Evolutionary conservation across 2,797 vertebrate species (phyloP).

Genomic region (Hapalemur alaotrensis): DNA sequence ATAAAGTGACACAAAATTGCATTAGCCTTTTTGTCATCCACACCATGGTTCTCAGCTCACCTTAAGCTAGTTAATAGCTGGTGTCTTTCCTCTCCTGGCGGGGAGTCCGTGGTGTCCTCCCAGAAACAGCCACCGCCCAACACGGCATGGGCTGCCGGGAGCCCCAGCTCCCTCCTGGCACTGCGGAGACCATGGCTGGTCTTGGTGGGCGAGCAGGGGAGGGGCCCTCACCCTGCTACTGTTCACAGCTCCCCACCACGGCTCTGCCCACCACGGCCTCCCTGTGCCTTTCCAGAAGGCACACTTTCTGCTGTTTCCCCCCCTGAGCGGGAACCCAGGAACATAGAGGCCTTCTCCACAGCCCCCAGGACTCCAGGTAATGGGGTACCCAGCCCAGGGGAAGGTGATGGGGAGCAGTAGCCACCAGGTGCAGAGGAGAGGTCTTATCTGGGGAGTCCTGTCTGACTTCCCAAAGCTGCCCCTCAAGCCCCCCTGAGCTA

Average conservation of each 20-base stretch:
- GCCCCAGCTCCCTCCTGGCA: not conserved
- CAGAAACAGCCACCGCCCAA: not conserved
- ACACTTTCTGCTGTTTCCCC: not conserved
- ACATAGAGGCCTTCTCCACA: not conserved
- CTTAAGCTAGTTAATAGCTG: not conserved
- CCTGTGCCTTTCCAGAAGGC: not conserved
- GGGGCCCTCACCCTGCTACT: rapidly evolving
- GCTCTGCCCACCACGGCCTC: not conserved
- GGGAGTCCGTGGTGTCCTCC: not conserved
- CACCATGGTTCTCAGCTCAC: not conserved
- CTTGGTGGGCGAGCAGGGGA: not conserved
- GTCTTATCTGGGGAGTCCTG: not conserved
- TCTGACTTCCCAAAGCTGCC: constrained; percentile 33
- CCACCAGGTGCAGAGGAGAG: not conserved
- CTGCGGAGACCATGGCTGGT: not conserved
- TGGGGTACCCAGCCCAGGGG: not conserved
- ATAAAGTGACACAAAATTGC: not conserved
- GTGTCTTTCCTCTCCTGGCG: not conserved
- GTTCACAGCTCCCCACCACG: not conserved
- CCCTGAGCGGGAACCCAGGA: not conserved
- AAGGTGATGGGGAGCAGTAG: not conserved
- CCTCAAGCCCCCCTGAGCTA: not conserved
- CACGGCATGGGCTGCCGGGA: not conserved
- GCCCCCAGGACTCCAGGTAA: not conserved
- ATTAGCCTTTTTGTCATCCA: not conserved